A percentile compares a stretch with the other conserved stretches of the same genome.
Conservation (phyloP, 1,140 invertebrate species). For the Achatina immaculata region DNA sequence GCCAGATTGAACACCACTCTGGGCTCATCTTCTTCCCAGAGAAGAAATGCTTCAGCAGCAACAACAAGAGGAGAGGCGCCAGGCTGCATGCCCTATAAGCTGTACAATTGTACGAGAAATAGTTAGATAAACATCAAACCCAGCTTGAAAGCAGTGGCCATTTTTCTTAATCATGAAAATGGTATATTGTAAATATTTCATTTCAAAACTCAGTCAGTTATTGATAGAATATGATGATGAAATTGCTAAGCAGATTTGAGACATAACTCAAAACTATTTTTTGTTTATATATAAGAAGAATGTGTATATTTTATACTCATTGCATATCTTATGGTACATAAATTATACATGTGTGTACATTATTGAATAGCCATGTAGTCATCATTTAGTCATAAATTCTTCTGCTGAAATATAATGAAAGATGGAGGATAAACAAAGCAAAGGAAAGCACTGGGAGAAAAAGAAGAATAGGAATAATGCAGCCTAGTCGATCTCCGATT, state of each 20-base stretch:
- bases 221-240: no score
- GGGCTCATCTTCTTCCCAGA: conserved; percentile 40
- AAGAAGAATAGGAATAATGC: not conserved
- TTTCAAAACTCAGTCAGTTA: not conserved
- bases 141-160: not conserved
- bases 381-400: no score
- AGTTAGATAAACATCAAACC: not conserved
- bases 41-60: conserved; percentile 42
- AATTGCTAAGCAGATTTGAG: no score
- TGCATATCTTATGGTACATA: not conserved
- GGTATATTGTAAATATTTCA: not conserved
- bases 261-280: no score
- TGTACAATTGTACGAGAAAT: not conserved
- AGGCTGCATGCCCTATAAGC: conserved; percentile 37
- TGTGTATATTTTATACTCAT: not conserved
- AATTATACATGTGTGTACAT: not conserved
- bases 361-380: not conserved
- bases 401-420: no score
- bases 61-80: conserved; percentile 38
- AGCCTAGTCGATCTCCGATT: not conserved
- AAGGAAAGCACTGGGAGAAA: not conserved
- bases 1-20: conserved; percentile 39
- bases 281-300: no score
- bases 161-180: not conserved
- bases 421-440: no score